A percentile compares a stretch with the other conserved stretches of the same genome.
phyloP scores from a whole-genome alignment of 2,113 vertebrate genomes.

The Erythrocercus mccallii region DNA sequence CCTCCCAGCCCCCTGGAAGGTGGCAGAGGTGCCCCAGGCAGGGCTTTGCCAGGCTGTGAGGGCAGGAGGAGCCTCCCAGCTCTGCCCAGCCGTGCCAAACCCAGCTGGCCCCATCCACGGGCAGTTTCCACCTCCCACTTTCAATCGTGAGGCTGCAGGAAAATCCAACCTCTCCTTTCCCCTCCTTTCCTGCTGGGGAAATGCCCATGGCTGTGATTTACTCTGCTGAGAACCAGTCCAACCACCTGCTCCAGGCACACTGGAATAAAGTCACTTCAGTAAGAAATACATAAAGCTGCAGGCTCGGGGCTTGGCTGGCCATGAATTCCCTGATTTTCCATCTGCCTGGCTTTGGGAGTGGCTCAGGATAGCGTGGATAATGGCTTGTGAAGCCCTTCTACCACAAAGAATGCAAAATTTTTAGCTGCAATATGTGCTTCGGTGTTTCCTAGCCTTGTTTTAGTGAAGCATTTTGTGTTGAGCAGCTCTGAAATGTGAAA shows the following conservation, averaged over 20 bases:
- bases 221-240: conserved; percentile 5
- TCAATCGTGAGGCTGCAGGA: not conserved
- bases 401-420: not conserved
- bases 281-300: not conserved
- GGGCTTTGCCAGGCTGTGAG: not conserved
- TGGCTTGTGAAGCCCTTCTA: not conserved
- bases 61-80: not conserved
- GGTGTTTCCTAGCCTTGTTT: not conserved
- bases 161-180: not conserved
- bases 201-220: not conserved
- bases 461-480: not conserved
- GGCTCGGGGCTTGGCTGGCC: not conserved
- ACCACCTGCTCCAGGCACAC: not conserved
- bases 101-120: fast-evolving
- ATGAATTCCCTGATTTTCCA: not conserved
- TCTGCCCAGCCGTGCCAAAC: not conserved
- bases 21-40: not conserved
- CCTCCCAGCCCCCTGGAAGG: not conserved
- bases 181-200: not conserved
- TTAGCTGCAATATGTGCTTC: not conserved
- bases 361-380: not conserved
- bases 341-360: not conserved
- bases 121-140: not conserved
- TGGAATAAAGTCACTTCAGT: not conserved
- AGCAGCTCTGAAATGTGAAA: not conserved